These are phyloP conservation scores for Peromyscus californicus DNA, from an alignment of 2,113 vertebrate species.

Conservation along the genomic window DNA sequence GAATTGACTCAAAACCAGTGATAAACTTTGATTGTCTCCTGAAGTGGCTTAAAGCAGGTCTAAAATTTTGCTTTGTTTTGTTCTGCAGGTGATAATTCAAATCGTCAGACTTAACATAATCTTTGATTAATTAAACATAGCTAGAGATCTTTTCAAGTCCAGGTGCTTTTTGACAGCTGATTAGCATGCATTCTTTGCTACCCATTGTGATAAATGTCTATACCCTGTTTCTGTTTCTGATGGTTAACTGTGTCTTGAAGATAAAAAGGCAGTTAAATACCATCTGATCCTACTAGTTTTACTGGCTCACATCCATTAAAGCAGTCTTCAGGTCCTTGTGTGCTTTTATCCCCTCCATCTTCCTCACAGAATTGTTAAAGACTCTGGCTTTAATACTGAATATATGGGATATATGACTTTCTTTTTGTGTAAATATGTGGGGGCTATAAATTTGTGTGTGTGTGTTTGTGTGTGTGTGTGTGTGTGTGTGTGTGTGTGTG, in stretches of 20 bases:
- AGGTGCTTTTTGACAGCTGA: constrained; percentile 46
- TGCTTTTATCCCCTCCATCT: neutral
- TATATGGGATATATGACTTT: neutral
- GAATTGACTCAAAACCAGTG: constrained; percentile 24
- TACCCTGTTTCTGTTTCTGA: constrained; percentile 26
- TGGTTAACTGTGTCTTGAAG: constrained; percentile 49
- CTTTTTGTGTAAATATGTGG: neutral
- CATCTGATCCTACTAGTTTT: constrained; percentile 21
- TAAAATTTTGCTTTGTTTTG: constrained; percentile 58
- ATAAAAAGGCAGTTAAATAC: constrained; percentile 37
- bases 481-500: neutral
- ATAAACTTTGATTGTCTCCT: constrained; percentile 15
- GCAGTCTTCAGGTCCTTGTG: constrained; percentile 7
- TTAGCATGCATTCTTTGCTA: constrained; percentile 34
- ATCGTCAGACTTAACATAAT: constrained; percentile 39
- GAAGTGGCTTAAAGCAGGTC: constrained; percentile 1
- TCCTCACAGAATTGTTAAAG: neutral
- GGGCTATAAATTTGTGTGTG: neutral
- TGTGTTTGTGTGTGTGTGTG: neutral
- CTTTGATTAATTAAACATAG: constrained; percentile 66
- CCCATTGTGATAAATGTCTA: constrained; percentile 18
- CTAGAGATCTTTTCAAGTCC: constrained; percentile 54
- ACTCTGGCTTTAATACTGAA: neutral
- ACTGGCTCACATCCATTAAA: constrained; percentile 4
- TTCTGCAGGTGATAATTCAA: constrained; percentile 55